phyloP scores from a whole-genome alignment of 1,140 invertebrate genomes.

The Drosophila sucinea region DNA sequence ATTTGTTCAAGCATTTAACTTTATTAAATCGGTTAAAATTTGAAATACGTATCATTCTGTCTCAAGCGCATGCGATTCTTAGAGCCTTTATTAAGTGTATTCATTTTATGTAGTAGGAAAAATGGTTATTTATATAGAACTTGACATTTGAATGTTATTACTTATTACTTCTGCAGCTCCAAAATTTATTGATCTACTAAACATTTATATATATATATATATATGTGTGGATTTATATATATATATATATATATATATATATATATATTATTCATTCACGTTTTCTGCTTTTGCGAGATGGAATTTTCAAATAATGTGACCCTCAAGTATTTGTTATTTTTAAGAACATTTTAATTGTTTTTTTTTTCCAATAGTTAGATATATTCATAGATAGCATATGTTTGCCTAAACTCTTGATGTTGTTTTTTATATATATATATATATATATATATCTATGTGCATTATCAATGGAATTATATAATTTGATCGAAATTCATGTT shows the following conservation, averaged over 20 bases:
- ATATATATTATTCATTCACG: slow-evolving; percentile 23
- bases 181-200: slow-evolving; percentile 29
- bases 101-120: slow-evolving; percentile 26
- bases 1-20: slow-evolving; percentile 56
- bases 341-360: slow-evolving; percentile 22
- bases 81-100: slow-evolving; percentile 35
- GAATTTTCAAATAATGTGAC: slow-evolving; percentile 60
- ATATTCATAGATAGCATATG: slow-evolving; percentile 42
- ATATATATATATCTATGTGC: slow-evolving; percentile 38
- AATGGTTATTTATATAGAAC: slow-evolving; percentile 34
- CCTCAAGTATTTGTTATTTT: slow-evolving; percentile 51
- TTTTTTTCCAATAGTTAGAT: slow-evolving; percentile 36
- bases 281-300: slow-evolving; percentile 55
- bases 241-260: slow-evolving; percentile 29
- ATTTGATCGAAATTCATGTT: slow-evolving; percentile 13
- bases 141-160: slow-evolving; percentile 33
- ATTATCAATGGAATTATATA: slow-evolving; percentile 40
- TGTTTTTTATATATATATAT: slow-evolving; percentile 24
- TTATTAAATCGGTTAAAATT: slow-evolving; percentile 56
- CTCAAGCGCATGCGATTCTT: slow-evolving; percentile 28
- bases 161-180: slow-evolving; percentile 33
- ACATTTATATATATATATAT: slow-evolving; percentile 21
- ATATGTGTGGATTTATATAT: slow-evolving; percentile 23
- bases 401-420: slow-evolving; percentile 33
- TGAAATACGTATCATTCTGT: slow-evolving; percentile 36